These are phyloP conservation scores for Acomys russatus DNA, from an alignment of 2,797 vertebrate species.

Conservation along the genomic window DNA sequence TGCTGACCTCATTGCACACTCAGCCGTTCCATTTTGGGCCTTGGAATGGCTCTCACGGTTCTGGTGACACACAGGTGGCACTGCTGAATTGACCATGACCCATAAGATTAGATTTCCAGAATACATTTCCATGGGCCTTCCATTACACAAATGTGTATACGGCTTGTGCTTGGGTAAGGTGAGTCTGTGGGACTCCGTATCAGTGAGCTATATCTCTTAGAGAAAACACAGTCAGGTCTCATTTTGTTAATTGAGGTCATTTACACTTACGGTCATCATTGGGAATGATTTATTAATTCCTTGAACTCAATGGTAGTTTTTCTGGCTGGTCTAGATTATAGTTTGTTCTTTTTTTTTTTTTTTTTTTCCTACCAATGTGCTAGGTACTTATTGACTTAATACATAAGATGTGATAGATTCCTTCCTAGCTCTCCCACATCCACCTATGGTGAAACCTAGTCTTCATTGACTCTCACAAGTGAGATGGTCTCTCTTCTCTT, in stretches of 20 bases:
- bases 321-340: not conserved
- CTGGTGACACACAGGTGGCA: not conserved
- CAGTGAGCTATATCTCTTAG: not conserved
- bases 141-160: not conserved
- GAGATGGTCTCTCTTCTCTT: not conserved
- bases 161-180: not conserved
- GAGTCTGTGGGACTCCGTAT: not conserved
- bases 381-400: not conserved
- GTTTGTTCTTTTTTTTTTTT: not conserved
- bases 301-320: not conserved
- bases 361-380: not conserved
- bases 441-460: not conserved
- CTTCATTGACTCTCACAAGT: not conserved
- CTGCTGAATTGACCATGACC: not conserved
- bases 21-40: conserved; percentile 88
- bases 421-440: not conserved
- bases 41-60: conserved; percentile 71
- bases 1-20: conserved; percentile 87
- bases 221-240: not conserved
- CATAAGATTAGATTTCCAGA: not conserved
- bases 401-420: not conserved
- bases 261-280: not conserved
- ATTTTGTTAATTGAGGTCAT: not conserved
- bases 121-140: not conserved
- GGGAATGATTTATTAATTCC: not conserved